Evolutionary conservation across 2,797 vertebrate genomes (phyloP), one percentile per base, ranked within the genome.

Genomic region (Columba guinea): DNA sequence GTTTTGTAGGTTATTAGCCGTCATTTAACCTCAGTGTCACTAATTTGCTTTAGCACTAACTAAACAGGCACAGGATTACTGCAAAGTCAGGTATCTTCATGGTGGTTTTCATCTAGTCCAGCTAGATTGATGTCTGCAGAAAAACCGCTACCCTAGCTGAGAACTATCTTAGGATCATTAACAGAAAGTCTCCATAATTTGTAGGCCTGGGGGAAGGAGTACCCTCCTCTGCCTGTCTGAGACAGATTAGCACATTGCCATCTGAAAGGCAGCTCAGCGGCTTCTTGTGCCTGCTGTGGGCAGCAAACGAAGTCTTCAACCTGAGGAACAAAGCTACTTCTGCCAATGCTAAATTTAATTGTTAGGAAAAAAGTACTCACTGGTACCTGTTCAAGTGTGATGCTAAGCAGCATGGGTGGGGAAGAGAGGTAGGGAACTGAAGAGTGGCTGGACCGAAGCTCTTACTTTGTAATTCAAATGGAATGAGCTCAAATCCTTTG

Each of bases 401-500:
- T 84, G 75, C 71, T 73, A 85, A 87, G 71, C 69, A 87, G 53
- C 75, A 81, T 68, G 64, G 84, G 88, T 84, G 83, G 78, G 87
- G 91, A 92, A 94, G 78, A 84, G 68, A 78, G 48, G 84, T 80
- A 71, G 64, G 53, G 64, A 94, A 90, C 20, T 21, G 91, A 91
- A 84, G 71, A 94, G 53, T 78, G 75, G 56, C 81, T 94, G 73
- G 67, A 91, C 69, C 21, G 71, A 79, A 92, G 51, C 58, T 95
- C 78, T 83, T 69, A 52, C 64, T 97, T 94, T 82, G 94, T 96
- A 95, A 96, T 94, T 92, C 78, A 68, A 81, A 94, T 92, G 95
- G 96, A 96, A 97, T 94, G 93, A 95, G n/a, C 83, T 93, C 87
- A 93, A 77, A 84, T 67, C 80, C 94, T 97, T 96, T 97, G 94